Evolutionary conservation across 1,140 invertebrate species (phyloP), one percentile per base, ranked within the genome.

Genomic region (Heliothis virescens): DNA sequence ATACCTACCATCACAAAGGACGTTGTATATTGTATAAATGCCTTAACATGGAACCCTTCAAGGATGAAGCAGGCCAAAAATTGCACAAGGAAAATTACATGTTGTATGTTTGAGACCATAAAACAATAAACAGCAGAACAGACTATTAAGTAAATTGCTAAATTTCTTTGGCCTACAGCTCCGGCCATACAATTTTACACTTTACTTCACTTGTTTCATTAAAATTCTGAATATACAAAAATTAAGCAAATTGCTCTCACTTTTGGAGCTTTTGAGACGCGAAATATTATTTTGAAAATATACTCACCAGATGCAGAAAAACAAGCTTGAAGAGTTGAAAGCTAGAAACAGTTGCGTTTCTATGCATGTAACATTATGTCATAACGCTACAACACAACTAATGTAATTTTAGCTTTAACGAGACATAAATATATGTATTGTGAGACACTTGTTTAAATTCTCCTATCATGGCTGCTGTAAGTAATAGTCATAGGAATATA

Each of bases 121-220:
- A 83, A 79, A 79, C 79, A 83, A 85, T 85, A 82, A 84, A 75
- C 63, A 82, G 52, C 34, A 78, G 53, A 60, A 78, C 69, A 53
- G 74, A 80, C 76, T 82, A 80, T 84, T 83, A 82, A 81, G 69
- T 67, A 86, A 86, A 86, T 85, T 85, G 73, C 80, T 77, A 71
- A 81, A 79, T 76, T 83, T 82, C 77, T 83, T 52, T 57, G 57
- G 55, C 69, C 80, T 80, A 82, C 83, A 80, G 77, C 60, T 26
- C 34, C 53, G 52, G 52, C 69, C 50, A 34, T 62, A 69, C 62
- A 78, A 80, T 79, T 82, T 82, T 65, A 77, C 69, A 57, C 79
- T 75, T 80, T 79, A 81, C 79, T 72, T 69, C 69, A 41, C 79
- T 75, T 78, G 75, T 78, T 77, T 52, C 59, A 73, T 74, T 82